These are phyloP conservation scores for Podarcis muralis DNA, from an alignment of 2,113 vertebrate genomes.

Conservation along the genomic window DNA sequence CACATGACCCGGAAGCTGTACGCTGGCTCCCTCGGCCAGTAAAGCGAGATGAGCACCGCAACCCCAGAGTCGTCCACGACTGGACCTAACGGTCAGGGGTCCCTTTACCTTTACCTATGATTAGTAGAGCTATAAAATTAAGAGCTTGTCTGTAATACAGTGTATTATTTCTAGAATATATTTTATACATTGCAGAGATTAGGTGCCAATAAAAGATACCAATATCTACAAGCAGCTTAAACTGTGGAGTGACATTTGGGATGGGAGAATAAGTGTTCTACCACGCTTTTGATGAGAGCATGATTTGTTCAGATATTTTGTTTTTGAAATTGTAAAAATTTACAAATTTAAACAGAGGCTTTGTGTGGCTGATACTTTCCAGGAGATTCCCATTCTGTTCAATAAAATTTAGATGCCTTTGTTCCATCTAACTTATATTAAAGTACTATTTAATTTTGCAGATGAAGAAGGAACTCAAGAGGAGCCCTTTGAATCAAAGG, in stretches of 20 bases:
- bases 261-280: background rate
- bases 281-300: background rate
- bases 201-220: too few species aligned
- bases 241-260: background rate
- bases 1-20: too few species aligned
- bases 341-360: background rate
- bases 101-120: too few species aligned
- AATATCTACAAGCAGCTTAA: background rate
- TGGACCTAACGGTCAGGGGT: too few species aligned
- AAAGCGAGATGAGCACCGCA: too few species aligned
- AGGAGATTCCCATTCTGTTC: background rate
- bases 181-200: too few species aligned
- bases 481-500: constrained; percentile 79
- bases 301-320: background rate
- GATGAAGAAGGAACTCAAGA: constrained; percentile 78
- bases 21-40: too few species aligned
- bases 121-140: too few species aligned
- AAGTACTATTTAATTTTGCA: constrained; percentile 59
- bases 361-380: background rate
- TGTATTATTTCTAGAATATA: too few species aligned
- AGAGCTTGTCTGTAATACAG: too few species aligned
- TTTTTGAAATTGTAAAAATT: background rate
- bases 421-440: background rate
- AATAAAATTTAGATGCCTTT: background rate
- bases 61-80: too few species aligned